A percentile compares a stretch with the other conserved stretches of the same genome.
phyloP scores from a whole-genome alignment of 2,888 invertebrate genomes.

The Drosophila multiciliata region DNA sequence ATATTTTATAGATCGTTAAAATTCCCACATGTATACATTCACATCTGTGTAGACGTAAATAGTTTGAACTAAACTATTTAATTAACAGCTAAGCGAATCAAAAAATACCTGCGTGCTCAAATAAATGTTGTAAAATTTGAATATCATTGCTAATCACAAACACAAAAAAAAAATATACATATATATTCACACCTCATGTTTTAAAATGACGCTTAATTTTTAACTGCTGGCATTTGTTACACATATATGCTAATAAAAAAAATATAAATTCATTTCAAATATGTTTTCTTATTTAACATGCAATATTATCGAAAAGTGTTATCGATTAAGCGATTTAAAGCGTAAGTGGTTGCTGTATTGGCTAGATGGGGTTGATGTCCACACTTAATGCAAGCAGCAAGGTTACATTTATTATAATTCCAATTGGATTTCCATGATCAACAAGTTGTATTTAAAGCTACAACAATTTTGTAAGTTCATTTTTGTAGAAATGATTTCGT shows the following conservation, averaged over 20 bases:
- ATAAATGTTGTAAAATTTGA: conserved; percentile 24
- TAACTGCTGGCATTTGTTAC: conserved; percentile 28
- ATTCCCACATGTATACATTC: conserved; percentile 21
- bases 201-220: conserved; percentile 14
- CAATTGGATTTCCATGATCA: background rate
- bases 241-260: conserved; percentile 22
- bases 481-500: background rate
- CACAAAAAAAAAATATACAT: background rate
- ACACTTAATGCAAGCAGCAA: background rate
- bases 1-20: conserved; percentile 20
- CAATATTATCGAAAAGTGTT: background rate
- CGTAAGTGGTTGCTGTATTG: conserved; percentile 10
- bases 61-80: conserved; percentile 17
- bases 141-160: conserved; percentile 15
- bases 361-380: conserved; percentile 10
- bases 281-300: conserved; percentile 3
- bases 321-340: conserved; percentile 2
- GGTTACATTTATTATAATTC: background rate
- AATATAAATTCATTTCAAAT: conserved; percentile 10
- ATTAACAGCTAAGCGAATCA: conserved; percentile 17
- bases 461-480: background rate
- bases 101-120: conserved; percentile 65
- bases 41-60: conserved; percentile 9
- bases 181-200: conserved; percentile 7
- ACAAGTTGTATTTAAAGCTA: conserved; percentile 4